Evolutionary conservation across 1,140 invertebrate species (phyloP).

Genomic region (Copidosoma floridanum): DNA sequence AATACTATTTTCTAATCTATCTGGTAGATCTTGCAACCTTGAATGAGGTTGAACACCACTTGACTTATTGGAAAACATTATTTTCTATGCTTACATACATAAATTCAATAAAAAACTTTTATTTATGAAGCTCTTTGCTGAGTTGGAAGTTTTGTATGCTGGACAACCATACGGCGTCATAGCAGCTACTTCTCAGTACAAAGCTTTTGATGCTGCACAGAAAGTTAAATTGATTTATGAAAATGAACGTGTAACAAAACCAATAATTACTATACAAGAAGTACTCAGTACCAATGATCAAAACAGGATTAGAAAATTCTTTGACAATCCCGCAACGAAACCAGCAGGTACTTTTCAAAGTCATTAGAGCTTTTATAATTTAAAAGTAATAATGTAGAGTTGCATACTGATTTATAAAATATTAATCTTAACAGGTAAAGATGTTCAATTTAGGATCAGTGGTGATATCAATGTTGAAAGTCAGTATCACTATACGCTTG

Average conservation of each 20-base stretch:
- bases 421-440: slow-evolving; percentile 17
- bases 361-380: too few relatives aligned
- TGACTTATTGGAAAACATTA: too few relatives aligned
- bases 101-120: neutral
- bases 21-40: neutral
- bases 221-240: slow-evolving; percentile 67
- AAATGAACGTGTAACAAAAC: slow-evolving; percentile 49
- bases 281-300: slow-evolving; percentile 55
- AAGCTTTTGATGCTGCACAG: slow-evolving; percentile 64
- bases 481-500: slow-evolving; percentile 69
- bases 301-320: slow-evolving; percentile 37
- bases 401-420: neutral
- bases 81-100: neutral
- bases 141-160: slow-evolving; percentile 61
- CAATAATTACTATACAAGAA: slow-evolving; percentile 63
- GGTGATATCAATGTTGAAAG: slow-evolving; percentile 53
- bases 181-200: slow-evolving; percentile 60
- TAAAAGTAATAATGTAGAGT: neutral
- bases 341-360: slow-evolving; percentile 1
- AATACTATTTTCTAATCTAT: neutral
- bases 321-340: slow-evolving; percentile 36
- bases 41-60: too few relatives aligned
- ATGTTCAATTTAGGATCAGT: slow-evolving; percentile 51
- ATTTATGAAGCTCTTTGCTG: slow-evolving; percentile 53
- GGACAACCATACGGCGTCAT: slow-evolving; percentile 74